phyloP scores from a whole-genome alignment of 1,140 invertebrate genomes.

The Panagrolaimus sp. region DNA sequence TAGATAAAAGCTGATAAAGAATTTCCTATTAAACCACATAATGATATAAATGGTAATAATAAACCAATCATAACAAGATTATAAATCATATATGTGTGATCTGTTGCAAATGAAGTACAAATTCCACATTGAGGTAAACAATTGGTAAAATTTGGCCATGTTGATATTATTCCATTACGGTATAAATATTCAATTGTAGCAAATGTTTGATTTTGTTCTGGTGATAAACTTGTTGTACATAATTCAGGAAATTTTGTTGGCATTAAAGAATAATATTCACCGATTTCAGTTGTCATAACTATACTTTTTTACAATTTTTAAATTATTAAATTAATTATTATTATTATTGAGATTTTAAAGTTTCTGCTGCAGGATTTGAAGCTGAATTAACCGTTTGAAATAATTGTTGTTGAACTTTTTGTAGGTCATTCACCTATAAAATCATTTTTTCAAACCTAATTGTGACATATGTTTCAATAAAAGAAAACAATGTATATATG shows the following conservation, averaged over 20 bases:
- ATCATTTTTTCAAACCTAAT: constrained; percentile 5
- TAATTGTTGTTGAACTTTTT: constrained; percentile 12
- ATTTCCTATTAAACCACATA: constrained; percentile 52
- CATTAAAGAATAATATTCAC: not conserved
- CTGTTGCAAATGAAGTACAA: constrained; percentile 33
- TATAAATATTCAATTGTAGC: not conserved
- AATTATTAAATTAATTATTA: not conserved
- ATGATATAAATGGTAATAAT: constrained; percentile 47
- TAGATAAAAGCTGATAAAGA: constrained; percentile 52
- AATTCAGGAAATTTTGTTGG: not conserved
- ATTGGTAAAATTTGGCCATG: constrained; percentile 46
- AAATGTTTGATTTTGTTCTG: constrained; percentile 11
- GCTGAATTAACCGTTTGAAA: not conserved
- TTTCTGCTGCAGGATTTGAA: constrained; percentile 1
- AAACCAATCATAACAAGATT: constrained; percentile 52
- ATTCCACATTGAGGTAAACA: constrained; percentile 46
- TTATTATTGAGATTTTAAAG: constrained; percentile 1
- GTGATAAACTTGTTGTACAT: not conserved
- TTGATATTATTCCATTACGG: not conserved
- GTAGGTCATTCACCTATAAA: constrained; percentile 12
- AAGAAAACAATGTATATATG: too few relatives aligned
- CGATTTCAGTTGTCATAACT: constrained; percentile 16
- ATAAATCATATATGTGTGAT: constrained; percentile 43
- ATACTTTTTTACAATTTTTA: not conserved
- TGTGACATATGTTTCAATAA: not conserved